phyloP scores from a whole-genome alignment of 2,797 vertebrate species.

The Gymnodraco acuticeps region DNA sequence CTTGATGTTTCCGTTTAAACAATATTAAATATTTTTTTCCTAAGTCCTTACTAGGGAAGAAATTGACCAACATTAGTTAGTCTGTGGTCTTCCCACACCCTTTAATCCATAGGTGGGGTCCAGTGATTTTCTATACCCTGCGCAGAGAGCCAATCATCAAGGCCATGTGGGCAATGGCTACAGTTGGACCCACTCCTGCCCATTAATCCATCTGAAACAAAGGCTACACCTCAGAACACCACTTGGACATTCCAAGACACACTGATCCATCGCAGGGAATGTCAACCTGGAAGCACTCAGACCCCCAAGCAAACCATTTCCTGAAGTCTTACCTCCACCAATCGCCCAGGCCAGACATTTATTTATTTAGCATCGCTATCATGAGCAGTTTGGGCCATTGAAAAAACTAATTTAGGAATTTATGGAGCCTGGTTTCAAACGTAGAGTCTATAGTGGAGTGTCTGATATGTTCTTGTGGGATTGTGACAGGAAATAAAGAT shows the following conservation, averaged over 20 bases:
- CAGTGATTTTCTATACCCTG: constrained; percentile 53
- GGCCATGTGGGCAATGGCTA: constrained; percentile 65
- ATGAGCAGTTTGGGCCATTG: constrained; percentile 54
- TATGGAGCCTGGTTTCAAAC: constrained; percentile 65
- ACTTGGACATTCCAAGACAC: constrained; percentile 68
- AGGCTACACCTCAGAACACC: constrained; percentile 61
- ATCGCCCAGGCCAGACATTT: constrained; percentile 65
- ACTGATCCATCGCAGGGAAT: constrained; percentile 73
- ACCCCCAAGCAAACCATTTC: constrained; percentile 75
- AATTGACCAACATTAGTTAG: background rate
- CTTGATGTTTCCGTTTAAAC: constrained; percentile 17
- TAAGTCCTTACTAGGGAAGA: constrained; percentile 27
- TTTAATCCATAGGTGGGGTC: constrained; percentile 61
- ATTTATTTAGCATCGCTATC: constrained; percentile 74
- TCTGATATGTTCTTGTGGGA: constrained; percentile 71
- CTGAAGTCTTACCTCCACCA: constrained; percentile 68
- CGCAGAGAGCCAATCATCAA: constrained; percentile 54
- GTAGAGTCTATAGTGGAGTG: constrained; percentile 23
- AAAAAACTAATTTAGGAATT: constrained; percentile 66
- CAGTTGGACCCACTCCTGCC: constrained; percentile 45
- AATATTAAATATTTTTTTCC: background rate
- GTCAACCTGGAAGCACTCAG: constrained; percentile 79
- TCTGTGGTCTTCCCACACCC: constrained; percentile 32
- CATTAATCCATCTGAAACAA: constrained; percentile 72
- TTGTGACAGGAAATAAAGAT: constrained; percentile 75